Conservation (phyloP, 2,888 invertebrate genomes). For the Limnephilus auricula region DNA sequence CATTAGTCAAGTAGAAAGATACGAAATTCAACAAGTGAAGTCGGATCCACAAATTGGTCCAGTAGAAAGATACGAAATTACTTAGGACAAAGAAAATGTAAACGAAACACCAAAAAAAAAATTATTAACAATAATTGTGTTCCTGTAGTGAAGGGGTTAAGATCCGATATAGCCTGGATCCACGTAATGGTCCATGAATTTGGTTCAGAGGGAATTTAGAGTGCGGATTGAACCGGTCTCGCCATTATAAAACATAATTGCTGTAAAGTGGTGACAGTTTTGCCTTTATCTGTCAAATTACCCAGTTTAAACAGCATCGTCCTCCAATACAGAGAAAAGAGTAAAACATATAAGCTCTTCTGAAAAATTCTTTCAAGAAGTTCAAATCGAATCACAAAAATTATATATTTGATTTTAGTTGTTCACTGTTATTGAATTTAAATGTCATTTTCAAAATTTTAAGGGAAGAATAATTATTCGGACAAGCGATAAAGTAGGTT, state of each 20-base stretch:
- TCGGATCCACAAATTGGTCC: too few relatives aligned
- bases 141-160: not conserved
- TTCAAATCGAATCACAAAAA: not conserved
- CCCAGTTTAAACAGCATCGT: not conserved
- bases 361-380: not conserved
- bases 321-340: not conserved
- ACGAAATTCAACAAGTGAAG: too few relatives aligned
- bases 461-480: too few relatives aligned
- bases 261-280: not conserved
- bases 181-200: constrained; percentile 3
- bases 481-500: too few relatives aligned
- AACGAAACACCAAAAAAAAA: too few relatives aligned
- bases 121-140: not conserved
- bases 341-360: not conserved
- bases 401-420: not conserved
- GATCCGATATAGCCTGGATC: not conserved
- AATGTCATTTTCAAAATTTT: too few relatives aligned
- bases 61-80: too few relatives aligned
- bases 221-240: not conserved
- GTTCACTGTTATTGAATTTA: too few relatives aligned
- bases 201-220: not conserved
- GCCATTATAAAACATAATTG: not conserved
- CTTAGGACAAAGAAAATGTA: too few relatives aligned
- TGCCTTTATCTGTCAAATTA: not conserved
- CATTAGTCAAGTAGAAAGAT: too few relatives aligned